phyloP scores from a whole-genome alignment of 2,888 invertebrate species.

The Cantharis flavilabris region DNA sequence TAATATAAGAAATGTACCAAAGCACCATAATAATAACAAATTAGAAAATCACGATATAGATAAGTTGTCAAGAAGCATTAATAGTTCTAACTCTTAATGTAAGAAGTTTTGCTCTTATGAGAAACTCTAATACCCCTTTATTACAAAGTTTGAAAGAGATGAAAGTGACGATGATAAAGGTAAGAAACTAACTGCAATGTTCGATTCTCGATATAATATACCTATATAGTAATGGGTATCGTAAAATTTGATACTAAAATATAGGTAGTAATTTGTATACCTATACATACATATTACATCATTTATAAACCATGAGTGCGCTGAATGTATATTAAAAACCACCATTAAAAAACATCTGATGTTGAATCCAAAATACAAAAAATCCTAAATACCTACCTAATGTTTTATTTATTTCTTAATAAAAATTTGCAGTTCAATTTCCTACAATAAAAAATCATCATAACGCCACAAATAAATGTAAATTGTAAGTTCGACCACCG shows the following conservation, averaged over 20 bases:
- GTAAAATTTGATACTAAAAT: not conserved
- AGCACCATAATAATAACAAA: not conserved
- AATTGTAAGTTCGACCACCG: conserved; percentile 19
- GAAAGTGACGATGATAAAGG: conserved; percentile 20
- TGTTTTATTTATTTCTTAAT: not conserved
- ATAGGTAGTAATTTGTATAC: not conserved
- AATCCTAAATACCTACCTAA: not conserved
- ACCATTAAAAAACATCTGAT: not conserved
- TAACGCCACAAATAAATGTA: conserved; percentile 13
- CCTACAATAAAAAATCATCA: not conserved
- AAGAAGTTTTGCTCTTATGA: conserved; percentile 19
- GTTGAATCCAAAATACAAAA: not conserved
- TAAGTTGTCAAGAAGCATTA: conserved; percentile 12
- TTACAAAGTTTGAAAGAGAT: conserved; percentile 20
- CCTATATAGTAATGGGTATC: not conserved
- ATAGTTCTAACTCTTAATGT: conserved; percentile 13
- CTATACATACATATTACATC: not conserved
- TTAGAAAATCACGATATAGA: conserved; percentile 13
- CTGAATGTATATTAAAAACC: too few species aligned
- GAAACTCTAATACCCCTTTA: conserved; percentile 22
- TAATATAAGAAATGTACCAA: not conserved
- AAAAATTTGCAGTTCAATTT: not conserved
- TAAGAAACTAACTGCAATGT: conserved; percentile 5
- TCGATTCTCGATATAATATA: not conserved
- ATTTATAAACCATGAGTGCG: not conserved